Conservation (phyloP, 37 sponge, comb jelly and placozoan species). For the Beroe forskalii region DNA sequence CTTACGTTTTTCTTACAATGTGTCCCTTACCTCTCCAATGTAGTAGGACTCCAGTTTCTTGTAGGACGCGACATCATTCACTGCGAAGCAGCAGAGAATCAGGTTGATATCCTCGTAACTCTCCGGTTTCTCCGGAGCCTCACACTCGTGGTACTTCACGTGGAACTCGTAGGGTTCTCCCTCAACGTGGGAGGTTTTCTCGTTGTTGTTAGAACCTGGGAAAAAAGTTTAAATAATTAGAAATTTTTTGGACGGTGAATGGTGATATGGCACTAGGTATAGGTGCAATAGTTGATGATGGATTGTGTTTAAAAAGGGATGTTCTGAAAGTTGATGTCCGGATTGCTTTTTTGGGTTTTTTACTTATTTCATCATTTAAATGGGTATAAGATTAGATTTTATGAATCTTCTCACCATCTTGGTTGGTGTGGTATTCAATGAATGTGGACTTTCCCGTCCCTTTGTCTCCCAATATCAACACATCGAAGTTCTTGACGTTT, state of each 20-base stretch:
- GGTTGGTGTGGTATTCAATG: constrained; percentile 45
- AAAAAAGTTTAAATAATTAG: no score
- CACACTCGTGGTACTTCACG: constrained; percentile 49
- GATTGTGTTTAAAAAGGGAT: no score
- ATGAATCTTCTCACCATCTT: constrained; percentile 56
- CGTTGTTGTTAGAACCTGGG: neutral
- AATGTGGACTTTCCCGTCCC: constrained; percentile 52
- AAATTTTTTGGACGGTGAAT: no score
- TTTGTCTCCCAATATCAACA: neutral
- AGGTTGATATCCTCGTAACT: constrained; percentile 32
- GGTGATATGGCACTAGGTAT: no score
- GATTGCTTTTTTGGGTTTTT: no score
- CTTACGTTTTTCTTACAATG: no score
- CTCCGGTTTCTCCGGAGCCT: neutral
- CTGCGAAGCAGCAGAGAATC: constrained; percentile 61
- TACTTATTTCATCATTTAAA: no score
- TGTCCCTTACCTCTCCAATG: constrained; percentile 20
- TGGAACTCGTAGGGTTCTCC: constrained; percentile 17
- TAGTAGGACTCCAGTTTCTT: constrained; percentile 40
- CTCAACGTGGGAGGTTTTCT: neutral
- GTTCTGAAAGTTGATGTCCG: no score
- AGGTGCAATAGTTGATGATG: no score
- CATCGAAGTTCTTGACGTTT: neutral
- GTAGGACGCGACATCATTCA: constrained; percentile 45
- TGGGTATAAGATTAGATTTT: no score